Evolutionary conservation across 1,140 invertebrate species (phyloP).

Genomic region (Drosophila mayri): DNA sequence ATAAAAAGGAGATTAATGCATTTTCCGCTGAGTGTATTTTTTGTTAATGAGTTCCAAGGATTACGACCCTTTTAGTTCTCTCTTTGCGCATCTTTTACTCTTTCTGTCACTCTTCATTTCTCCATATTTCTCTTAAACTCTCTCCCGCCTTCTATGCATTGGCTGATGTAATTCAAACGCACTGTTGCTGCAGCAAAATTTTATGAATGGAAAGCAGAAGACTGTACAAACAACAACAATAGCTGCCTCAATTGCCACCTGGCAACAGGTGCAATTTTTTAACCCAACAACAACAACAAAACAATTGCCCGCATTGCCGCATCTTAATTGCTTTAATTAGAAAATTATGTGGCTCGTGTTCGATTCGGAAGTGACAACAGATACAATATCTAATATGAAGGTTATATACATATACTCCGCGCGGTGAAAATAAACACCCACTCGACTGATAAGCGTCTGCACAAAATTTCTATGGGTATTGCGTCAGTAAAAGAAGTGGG

Average conservation of each 20-base stretch:
- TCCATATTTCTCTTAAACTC: conserved; percentile 28
- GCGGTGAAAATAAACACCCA: conserved; percentile 1
- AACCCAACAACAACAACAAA: background rate
- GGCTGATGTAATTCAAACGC: conserved; percentile 69
- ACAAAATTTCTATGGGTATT: conserved; percentile 2
- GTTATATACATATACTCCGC: conserved; percentile 6
- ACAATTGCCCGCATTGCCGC: conserved; percentile 12
- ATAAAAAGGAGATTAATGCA: background rate
- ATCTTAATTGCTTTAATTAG: conserved; percentile 48
- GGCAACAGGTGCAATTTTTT: conserved; percentile 42
- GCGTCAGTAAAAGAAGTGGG: conserved; percentile 13
- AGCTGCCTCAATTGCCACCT: conserved; percentile 19
- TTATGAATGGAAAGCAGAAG: conserved; percentile 77
- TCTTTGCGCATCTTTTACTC: conserved; percentile 16
- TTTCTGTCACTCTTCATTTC: background rate
- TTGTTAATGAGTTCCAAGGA: conserved; percentile 25
- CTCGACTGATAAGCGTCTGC: conserved; percentile 31
- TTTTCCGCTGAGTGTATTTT: background rate
- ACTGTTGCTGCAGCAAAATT: conserved; percentile 66
- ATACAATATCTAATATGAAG: conserved; percentile 16
- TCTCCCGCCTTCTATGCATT: conserved; percentile 26
- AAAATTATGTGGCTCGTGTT: conserved; percentile 35
- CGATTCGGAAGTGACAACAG: conserved; percentile 16
- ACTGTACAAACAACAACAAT: conserved; percentile 18
- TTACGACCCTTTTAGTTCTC: background rate